These are phyloP conservation scores for Phenganax stokvisi DNA, from an alignment of 92 coral and sea anemone genomes.

Conservation along the genomic window DNA sequence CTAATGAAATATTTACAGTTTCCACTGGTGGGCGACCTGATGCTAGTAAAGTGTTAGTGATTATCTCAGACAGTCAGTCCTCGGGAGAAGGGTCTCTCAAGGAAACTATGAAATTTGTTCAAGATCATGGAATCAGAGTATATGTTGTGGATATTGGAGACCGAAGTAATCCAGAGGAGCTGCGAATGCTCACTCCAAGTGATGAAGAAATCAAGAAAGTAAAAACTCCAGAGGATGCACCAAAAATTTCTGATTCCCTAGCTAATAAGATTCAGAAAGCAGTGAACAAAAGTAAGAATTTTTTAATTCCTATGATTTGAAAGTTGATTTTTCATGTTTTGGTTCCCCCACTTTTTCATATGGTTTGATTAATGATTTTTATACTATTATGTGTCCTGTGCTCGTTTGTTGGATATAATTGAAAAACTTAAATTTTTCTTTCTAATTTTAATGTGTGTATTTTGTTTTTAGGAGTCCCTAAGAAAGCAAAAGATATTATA, in stretches of 20 bases:
- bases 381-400: no score
- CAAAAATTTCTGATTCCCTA: neutral
- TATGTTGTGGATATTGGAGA: slow-evolving; percentile 61
- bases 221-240: slow-evolving; percentile 23
- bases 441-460: neutral
- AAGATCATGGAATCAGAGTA: slow-evolving; percentile 49
- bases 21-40: slow-evolving; percentile 52
- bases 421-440: no score
- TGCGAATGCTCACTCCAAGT: slow-evolving; percentile 53
- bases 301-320: neutral
- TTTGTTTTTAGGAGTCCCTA: slow-evolving; percentile 5
- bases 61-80: slow-evolving; percentile 65
- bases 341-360: no score
- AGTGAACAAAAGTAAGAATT: neutral
- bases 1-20: slow-evolving; percentile 19
- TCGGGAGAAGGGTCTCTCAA: slow-evolving; percentile 43
- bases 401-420: no score
- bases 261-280: slow-evolving; percentile 14
- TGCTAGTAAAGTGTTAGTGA: slow-evolving; percentile 62
- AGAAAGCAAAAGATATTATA: slow-evolving; percentile 32
- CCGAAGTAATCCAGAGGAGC: slow-evolving; percentile 38
- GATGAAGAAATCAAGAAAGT: slow-evolving; percentile 54
- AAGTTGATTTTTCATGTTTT: no score
- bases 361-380: no score
- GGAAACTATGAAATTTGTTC: slow-evolving; percentile 50